Evolutionary conservation across 1,140 invertebrate genomes (phyloP).

Genomic region (Trichomalopsis sarcophagae): DNA sequence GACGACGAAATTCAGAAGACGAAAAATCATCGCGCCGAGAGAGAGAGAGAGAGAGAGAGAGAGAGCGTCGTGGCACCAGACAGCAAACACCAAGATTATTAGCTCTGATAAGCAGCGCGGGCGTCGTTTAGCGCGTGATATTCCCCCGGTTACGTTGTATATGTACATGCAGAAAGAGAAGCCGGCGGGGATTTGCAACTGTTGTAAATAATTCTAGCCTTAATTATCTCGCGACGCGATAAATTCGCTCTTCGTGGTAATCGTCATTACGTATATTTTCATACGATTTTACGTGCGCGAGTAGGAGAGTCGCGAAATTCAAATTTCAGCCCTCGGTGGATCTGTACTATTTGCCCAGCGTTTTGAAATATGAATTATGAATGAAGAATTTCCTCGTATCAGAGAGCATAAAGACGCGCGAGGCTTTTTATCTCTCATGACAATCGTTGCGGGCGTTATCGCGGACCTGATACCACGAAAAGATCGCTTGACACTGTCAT

Average conservation of each 20-base stretch:
- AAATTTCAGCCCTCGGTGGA: background rate
- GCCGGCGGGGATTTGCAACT: background rate
- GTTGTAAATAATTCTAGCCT: conserved; percentile 43
- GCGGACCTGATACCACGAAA: conserved; percentile 29
- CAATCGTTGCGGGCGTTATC: conserved; percentile 37
- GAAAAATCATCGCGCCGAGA: background rate
- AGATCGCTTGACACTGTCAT: conserved; percentile 36
- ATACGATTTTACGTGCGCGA: background rate
- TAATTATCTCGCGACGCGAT: conserved; percentile 31
- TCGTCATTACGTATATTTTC: background rate
- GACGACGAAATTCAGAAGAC: conserved; percentile 20
- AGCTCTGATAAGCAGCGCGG: conserved; percentile 31
- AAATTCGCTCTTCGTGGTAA: conserved; percentile 2
- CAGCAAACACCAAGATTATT: conserved; percentile 56
- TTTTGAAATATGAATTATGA: conserved; percentile 30
- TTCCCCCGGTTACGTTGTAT: background rate
- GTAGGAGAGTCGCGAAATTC: background rate
- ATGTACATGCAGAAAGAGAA: background rate
- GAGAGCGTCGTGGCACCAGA: conserved; percentile 55
- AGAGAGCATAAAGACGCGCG: background rate
- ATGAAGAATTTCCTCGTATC: conserved; percentile 37
- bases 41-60: no score
- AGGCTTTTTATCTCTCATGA: conserved; percentile 32
- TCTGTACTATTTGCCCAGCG: conserved; percentile 20
- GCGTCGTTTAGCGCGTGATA: background rate